Percentiles rank a stretch among this genome's conserved stretches.
These are phyloP conservation scores for Burhinus bistriatus DNA, from an alignment of 2,113 vertebrate species.

Conservation along the genomic window DNA sequence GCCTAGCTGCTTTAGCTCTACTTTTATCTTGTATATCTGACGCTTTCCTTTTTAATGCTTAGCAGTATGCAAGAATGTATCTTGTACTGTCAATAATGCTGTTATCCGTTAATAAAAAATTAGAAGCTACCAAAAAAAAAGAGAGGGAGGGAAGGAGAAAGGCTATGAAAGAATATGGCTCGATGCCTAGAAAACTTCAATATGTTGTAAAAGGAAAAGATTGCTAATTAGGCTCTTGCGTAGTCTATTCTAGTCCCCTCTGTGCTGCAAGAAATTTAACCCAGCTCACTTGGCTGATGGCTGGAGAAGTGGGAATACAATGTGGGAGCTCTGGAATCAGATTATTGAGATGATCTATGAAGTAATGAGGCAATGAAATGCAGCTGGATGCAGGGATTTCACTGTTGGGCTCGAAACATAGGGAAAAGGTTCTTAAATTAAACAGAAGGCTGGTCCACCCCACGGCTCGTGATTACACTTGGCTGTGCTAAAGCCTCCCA, in stretches of 20 bases:
- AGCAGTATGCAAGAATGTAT: neutral
- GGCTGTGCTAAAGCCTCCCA: neutral
- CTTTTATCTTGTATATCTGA: neutral
- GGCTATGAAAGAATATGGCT: slow-evolving; percentile 53
- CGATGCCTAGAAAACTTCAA: slow-evolving; percentile 64
- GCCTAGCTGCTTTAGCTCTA: neutral
- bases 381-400: slow-evolving; percentile 36
- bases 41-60: slow-evolving; percentile 17
- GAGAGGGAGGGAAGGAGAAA: neutral
- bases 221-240: slow-evolving; percentile 53
- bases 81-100: slow-evolving; percentile 36
- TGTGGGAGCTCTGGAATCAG: slow-evolving; percentile 54
- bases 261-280: slow-evolving; percentile 46
- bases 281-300: slow-evolving; percentile 37
- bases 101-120: slow-evolving; percentile 54
- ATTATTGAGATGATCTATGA: slow-evolving; percentile 65
- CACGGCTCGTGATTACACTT: neutral
- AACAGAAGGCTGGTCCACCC: slow-evolving; percentile 22
- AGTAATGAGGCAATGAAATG: slow-evolving; percentile 61
- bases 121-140: slow-evolving; percentile 4
- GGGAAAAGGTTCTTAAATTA: slow-evolving; percentile 16
- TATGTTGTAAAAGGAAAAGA: slow-evolving; percentile 59
- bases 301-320: slow-evolving; percentile 54
- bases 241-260: slow-evolving; percentile 34
- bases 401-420: neutral